Base-by-base conservation (phyloP, 1,140 invertebrate species). In the Heterodera schachtii region DNA sequence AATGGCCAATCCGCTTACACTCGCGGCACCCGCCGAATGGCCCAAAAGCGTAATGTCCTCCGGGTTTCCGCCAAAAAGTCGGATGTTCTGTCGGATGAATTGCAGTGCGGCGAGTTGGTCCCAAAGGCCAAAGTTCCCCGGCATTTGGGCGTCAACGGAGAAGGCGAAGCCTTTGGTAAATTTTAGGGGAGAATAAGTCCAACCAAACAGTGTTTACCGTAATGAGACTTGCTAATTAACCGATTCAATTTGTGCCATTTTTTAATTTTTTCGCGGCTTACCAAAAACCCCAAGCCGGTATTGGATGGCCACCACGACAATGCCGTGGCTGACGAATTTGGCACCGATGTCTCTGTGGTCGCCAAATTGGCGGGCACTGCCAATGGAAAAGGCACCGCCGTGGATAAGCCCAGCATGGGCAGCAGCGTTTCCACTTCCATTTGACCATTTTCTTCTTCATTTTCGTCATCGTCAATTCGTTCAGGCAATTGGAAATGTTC, bases 251-350 rank as follows among this genome's bases (percentile, higher is more conserved):
- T 31, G 1, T 31, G 31, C 31, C 31, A 1, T 31, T 31, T 52
- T 52, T 11, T 52, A 52, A 52, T 1, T 52, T 6, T 52, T 52
- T 71, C 11, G 0, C 13, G 7, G 7, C 0, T 67, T 84, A 87
- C 84, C 85, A 13, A 84, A 69, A 19, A 79, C 46, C 66, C 84
- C 86, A 9, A 86, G 71, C 6, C 85, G 80, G 76, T 86, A 86
- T 31, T 86, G 84, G 47, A 86, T 66, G 16, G 80, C 57, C 13
- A 87, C 85, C 7, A 86, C 80, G 9, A 86, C 70, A 67, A 86
- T 81, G 41, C 85, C 85, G 64, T 83, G 75, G 13, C 67, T 70
- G 19, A 86, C 85, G 64, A 86, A 87, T 21, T 87, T 86, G 16
- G 74, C 49, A 3, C 64, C 76, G 46, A 86, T 49, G 13, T 87